Evolutionary conservation across 2,888 invertebrate species (phyloP).

Genomic region (Tipula vernalis): DNA sequence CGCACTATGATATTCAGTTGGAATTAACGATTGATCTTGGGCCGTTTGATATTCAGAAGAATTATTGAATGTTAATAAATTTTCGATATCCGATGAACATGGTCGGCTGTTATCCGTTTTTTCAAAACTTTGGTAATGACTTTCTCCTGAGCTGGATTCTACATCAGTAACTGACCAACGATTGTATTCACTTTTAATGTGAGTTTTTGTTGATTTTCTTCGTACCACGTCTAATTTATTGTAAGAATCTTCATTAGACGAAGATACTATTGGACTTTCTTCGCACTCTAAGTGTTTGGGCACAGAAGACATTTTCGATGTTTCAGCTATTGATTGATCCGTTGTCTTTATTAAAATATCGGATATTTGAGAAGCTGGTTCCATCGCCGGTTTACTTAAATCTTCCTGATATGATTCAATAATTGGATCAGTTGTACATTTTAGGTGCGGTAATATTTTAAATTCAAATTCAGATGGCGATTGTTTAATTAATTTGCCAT

Average conservation of each 20-base stretch:
- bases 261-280: constrained; percentile 15
- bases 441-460: constrained; percentile 42
- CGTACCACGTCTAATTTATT: constrained; percentile 23
- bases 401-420: constrained; percentile 27
- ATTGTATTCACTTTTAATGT: constrained; percentile 40
- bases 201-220: constrained; percentile 28
- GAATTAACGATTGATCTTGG: constrained; percentile 58
- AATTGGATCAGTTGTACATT: constrained; percentile 30
- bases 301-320: constrained; percentile 25
- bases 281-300: constrained; percentile 26
- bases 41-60: constrained; percentile 84
- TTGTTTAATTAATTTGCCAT: constrained; percentile 52
- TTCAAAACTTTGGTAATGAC: constrained; percentile 80
- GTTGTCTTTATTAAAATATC: not conserved
- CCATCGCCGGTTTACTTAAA: not conserved
- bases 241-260: constrained; percentile 18
- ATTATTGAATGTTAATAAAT: constrained; percentile 57
- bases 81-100: constrained; percentile 76
- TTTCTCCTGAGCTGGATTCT: constrained; percentile 81
- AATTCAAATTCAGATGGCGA: constrained; percentile 65
- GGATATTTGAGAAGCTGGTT: not conserved
- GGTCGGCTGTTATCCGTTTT: constrained; percentile 60
- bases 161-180: constrained; percentile 65
- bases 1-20: constrained; percentile 76
- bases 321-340: not conserved